Evolutionary conservation across 2,888 invertebrate genomes (phyloP).

Genomic region (Andrena minutula): DNA sequence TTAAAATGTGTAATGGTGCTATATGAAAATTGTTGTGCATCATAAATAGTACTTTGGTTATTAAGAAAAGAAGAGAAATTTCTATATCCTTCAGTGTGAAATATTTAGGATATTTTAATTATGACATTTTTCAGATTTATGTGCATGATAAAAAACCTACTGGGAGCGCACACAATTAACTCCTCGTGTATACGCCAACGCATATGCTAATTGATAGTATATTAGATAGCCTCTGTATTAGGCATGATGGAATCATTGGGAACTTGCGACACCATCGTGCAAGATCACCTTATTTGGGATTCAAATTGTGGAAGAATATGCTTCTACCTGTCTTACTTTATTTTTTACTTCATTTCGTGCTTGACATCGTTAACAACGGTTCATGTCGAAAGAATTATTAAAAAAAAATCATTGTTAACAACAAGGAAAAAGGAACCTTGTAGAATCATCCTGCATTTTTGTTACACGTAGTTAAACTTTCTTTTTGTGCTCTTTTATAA

Average conservation of each 20-base stretch:
- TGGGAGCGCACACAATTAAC: conserved; percentile 22
- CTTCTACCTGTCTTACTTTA: no score
- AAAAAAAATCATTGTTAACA: not conserved
- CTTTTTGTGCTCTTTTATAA: no score
- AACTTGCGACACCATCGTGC: conserved; percentile 56
- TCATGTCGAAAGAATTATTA: not conserved
- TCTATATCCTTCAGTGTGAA: not conserved
- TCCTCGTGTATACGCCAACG: conserved; percentile 61
- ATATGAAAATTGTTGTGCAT: no score
- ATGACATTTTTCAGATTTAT: not conserved
- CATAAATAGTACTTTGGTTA: not conserved
- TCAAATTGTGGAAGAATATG: conserved; percentile 34
- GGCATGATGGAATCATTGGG: conserved; percentile 57
- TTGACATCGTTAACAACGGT: not conserved
- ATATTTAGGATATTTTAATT: not conserved
- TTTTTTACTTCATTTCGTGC: not conserved
- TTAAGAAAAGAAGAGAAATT: not conserved
- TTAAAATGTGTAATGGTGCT: no score
- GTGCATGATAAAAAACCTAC: not conserved
- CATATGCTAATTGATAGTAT: conserved; percentile 64
- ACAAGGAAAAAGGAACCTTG: not conserved
- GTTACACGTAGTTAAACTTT: no score
- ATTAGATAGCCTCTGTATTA: conserved; percentile 66
- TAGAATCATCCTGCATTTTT: no score
- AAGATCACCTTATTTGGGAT: conserved; percentile 60